Evolutionary conservation across 2,888 invertebrate genomes (phyloP).

Genomic region (Pachydiplax longipennis): DNA sequence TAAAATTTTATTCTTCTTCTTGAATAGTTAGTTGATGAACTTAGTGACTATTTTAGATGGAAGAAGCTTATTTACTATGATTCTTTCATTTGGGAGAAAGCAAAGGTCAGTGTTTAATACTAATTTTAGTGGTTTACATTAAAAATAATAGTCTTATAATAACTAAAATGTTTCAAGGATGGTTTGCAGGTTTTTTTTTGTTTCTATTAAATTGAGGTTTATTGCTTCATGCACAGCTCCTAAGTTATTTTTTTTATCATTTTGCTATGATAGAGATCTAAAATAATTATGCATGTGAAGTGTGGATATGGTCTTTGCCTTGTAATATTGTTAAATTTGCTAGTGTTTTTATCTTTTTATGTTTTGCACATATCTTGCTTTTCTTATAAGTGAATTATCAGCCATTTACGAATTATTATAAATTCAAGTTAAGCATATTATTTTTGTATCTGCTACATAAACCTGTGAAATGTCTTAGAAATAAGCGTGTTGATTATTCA

Average conservation of each 20-base stretch:
- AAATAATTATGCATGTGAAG: neutral
- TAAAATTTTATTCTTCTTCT: neutral
- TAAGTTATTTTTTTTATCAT: neutral
- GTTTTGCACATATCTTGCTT: neutral
- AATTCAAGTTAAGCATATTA: too few species aligned
- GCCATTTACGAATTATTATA: too few species aligned
- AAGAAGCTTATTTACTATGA: conserved; percentile 36
- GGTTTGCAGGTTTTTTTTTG: neutral
- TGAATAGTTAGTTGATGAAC: neutral
- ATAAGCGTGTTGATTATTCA: too few species aligned
- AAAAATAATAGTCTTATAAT: neutral
- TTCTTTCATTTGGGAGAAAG: conserved; percentile 32
- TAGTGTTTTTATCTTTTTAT: neutral
- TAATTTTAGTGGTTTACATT: conserved; percentile 14
- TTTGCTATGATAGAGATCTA: conserved; percentile 11
- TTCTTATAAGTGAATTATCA: too few species aligned
- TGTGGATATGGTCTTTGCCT: neutral
- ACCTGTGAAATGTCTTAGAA: too few species aligned
- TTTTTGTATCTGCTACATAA: too few species aligned
- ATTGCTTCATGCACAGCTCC: conserved; percentile 12
- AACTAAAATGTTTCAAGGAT: neutral
- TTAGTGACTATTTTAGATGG: neutral
- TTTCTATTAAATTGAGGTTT: neutral
- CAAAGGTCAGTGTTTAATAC: conserved; percentile 37
- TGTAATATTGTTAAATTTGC: neutral